These are phyloP conservation scores for Chaetoderma sp. DNA, from an alignment of 2,888 invertebrate genomes.

Conservation along the genomic window DNA sequence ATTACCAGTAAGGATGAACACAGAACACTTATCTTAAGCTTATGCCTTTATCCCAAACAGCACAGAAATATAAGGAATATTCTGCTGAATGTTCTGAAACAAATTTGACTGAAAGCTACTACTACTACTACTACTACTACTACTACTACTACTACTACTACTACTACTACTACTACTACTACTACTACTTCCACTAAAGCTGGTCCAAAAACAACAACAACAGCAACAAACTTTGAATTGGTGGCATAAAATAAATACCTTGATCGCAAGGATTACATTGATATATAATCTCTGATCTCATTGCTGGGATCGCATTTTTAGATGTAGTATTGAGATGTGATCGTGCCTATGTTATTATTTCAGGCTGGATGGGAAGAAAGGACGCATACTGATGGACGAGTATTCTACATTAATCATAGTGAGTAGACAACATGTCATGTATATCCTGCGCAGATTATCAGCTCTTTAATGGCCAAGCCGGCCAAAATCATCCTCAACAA, in stretches of 20 bases:
- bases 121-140: too few species aligned
- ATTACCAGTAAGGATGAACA: slow-evolving; percentile 76
- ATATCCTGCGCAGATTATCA: neutral
- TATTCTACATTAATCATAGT: slow-evolving; percentile 99
- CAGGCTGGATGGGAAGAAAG: slow-evolving; percentile 97
- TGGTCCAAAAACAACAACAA: neutral
- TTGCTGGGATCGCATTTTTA: neutral
- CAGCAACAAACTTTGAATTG: neutral
- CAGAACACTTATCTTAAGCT: too few species aligned
- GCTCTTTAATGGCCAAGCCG: too few species aligned
- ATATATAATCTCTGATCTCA: neutral
- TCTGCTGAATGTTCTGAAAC: too few species aligned
- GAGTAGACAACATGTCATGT: slow-evolving; percentile 66
- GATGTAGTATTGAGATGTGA: too few species aligned
- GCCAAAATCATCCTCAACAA: too few species aligned
- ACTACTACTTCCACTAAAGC: neutral
- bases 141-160: too few species aligned
- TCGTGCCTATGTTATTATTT: too few species aligned
- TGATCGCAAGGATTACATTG: neutral
- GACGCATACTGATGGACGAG: slow-evolving; percentile 93
- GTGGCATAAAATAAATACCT: neutral
- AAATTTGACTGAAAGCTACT: too few species aligned
- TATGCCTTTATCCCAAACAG: too few species aligned
- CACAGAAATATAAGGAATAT: too few species aligned
- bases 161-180: too few species aligned